Evolutionary conservation across 2,888 invertebrate genomes (phyloP).

Genomic region (Endomychus coccineus): DNA sequence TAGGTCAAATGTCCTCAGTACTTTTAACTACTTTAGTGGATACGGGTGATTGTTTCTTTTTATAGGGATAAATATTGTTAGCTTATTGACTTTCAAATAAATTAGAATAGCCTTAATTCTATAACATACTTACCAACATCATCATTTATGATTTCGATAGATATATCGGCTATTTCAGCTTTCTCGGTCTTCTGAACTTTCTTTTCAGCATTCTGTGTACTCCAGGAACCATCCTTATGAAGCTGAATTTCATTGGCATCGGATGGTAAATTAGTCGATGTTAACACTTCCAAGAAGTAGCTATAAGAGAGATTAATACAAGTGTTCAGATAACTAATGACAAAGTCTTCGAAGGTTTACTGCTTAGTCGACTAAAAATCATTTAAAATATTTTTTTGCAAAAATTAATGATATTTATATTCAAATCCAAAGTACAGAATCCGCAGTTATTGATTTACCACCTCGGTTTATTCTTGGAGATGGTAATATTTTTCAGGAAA

Average conservation of each 20-base stretch:
- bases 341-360: too few species aligned
- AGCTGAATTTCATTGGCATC: conserved; percentile 78
- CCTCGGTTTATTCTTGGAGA: too few species aligned
- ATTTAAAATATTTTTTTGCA: too few species aligned
- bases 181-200: conserved; percentile 50
- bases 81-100: not conserved
- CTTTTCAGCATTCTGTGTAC: conserved; percentile 57
- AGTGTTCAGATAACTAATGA: too few species aligned
- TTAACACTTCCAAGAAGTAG: conserved; percentile 78
- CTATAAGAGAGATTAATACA: conserved; percentile 46
- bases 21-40: too few species aligned
- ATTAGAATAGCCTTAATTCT: not conserved
- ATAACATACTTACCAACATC: conserved; percentile 31
- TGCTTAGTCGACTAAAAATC: not conserved
- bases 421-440: too few species aligned
- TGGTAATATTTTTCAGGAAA: too few species aligned
- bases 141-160: conserved; percentile 67
- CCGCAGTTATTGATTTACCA: too few species aligned
- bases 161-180: conserved; percentile 44
- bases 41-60: too few species aligned
- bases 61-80: too few species aligned
- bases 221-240: conserved; percentile 80
- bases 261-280: conserved; percentile 56
- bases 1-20: too few species aligned
- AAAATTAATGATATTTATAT: too few species aligned